phyloP scores from a whole-genome alignment of 1,140 invertebrate genomes.

The Drosophila sulfurigaster region DNA sequence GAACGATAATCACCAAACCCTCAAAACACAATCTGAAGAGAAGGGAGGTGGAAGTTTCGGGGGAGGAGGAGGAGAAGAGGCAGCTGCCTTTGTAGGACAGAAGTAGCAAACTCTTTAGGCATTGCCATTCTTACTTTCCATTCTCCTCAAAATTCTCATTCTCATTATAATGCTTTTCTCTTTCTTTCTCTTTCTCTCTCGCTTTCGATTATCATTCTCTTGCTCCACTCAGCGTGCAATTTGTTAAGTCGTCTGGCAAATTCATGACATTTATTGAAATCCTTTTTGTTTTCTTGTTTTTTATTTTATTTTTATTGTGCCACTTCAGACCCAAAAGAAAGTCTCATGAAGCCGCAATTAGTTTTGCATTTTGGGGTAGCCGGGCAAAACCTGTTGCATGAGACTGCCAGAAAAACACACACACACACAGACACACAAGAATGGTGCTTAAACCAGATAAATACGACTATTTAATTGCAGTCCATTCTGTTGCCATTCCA shows the following conservation, averaged over 20 bases:
- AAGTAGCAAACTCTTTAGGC: constrained; percentile 7
- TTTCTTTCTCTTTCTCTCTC: background rate
- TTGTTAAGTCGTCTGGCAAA: constrained; percentile 52
- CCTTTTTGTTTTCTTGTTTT: constrained; percentile 27
- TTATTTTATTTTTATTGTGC: background rate
- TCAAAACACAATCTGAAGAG: constrained; percentile 1
- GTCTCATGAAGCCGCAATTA: constrained; percentile 29
- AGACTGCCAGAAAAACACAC: background rate
- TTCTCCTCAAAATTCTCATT: background rate
- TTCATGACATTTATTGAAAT: constrained; percentile 56
- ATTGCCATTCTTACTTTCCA: constrained; percentile 7
- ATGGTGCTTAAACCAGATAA: background rate
- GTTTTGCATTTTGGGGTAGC: constrained; percentile 9
- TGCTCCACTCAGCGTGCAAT: constrained; percentile 23
- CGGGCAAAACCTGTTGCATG: constrained; percentile 13
- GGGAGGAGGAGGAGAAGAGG: background rate
- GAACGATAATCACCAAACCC: constrained; percentile 38
- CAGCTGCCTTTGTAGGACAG: constrained; percentile 15
- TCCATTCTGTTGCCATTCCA: background rate
- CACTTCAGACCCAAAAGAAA: background rate
- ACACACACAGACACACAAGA: background rate
- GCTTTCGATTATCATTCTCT: constrained; percentile 10
- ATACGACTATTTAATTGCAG: constrained; percentile 10
- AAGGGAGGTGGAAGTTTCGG: background rate
- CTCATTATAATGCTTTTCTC: background rate